Evolutionary conservation across 2,797 vertebrate genomes (phyloP).

Genomic region (Simalia tracyae): DNA sequence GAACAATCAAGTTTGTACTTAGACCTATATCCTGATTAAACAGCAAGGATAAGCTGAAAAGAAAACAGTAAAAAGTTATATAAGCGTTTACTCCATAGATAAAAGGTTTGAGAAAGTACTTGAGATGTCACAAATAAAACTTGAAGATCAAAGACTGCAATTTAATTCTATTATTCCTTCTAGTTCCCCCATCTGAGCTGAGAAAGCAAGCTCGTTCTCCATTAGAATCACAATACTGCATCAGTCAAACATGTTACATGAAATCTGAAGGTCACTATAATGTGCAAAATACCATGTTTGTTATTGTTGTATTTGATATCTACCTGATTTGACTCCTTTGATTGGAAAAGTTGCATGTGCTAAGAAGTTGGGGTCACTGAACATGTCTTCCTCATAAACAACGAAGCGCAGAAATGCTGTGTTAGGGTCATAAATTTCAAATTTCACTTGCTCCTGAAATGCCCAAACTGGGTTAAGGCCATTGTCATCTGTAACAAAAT

Average conservation of each 20-base stretch:
- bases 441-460: constrained; percentile 79
- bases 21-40: background rate
- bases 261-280: background rate
- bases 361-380: constrained; percentile 97
- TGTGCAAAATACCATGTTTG: background rate
- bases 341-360: constrained; percentile 93
- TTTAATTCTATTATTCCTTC: background rate
- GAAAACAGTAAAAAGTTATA: background rate
- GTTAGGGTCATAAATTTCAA: constrained; percentile 88
- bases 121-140: background rate
- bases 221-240: background rate
- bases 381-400: constrained; percentile 98
- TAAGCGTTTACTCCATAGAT: background rate
- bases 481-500: constrained; percentile 85
- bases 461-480: constrained; percentile 94
- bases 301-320: constrained; percentile 4
- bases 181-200: background rate
- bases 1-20: background rate
- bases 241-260: background rate
- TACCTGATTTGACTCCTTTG: constrained; percentile 92
- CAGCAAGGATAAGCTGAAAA: background rate
- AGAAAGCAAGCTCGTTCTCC: background rate
- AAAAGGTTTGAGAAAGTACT: background rate
- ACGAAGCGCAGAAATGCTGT: constrained; percentile 93
- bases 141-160: background rate